These are phyloP conservation scores for Amiota mariae DNA, from an alignment of 2,888 invertebrate species.

Conservation along the genomic window DNA sequence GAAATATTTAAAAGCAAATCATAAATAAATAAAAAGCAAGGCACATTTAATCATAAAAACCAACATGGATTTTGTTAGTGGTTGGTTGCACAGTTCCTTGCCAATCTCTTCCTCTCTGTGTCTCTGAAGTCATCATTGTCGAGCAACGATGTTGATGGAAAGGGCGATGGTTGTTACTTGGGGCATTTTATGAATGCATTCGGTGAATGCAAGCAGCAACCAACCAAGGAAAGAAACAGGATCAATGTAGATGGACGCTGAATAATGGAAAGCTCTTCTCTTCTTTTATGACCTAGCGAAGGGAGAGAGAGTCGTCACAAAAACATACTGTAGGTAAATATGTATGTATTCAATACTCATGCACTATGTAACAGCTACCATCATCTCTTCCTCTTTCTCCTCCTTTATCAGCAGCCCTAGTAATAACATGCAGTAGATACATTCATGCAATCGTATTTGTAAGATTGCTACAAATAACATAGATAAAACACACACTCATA, in stretches of 20 bases:
- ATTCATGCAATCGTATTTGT: conserved; percentile 47
- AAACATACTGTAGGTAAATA: no score
- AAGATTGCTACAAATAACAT: no score
- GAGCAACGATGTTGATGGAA: not conserved
- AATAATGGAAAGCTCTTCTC: not conserved
- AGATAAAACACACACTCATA: conserved; percentile 53
- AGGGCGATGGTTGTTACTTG: not conserved
- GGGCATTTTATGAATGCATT: conserved; percentile 26
- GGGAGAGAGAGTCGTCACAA: not conserved
- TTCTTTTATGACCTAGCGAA: conserved; percentile 44
- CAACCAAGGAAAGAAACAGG: no score
- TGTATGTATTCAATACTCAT: conserved; percentile 8
- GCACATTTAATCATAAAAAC: conserved; percentile 29
- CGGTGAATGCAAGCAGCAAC: conserved; percentile 3
- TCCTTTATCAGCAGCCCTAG: conserved; percentile 15
- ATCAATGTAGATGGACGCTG: no score
- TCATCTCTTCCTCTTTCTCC: conserved; percentile 12
- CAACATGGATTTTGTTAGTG: conserved; percentile 22
- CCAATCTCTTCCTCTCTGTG: not conserved
- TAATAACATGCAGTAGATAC: conserved; percentile 23
- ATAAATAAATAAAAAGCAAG: conserved; percentile 16
- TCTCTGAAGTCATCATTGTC: not conserved
- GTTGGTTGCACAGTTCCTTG: not conserved
- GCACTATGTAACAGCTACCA: conserved; percentile 22
- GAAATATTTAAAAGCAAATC: conserved; percentile 7